Conservation (phyloP, 2,113 vertebrate genomes). For the Vimba vimba region DNA sequence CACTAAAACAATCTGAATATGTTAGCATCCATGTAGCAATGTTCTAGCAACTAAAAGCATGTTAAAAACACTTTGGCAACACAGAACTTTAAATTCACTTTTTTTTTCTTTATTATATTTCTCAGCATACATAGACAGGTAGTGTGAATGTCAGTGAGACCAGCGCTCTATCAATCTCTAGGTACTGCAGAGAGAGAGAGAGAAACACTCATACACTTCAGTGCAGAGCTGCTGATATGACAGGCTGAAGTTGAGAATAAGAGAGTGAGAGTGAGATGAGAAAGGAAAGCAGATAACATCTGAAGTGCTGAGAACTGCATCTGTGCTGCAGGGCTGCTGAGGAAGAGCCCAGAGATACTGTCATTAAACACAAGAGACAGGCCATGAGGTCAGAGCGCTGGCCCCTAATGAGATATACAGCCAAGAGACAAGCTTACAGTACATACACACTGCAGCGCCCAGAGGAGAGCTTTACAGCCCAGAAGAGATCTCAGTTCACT, state of each 20-base stretch:
- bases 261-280: slow-evolving; percentile 26
- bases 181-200: not conserved
- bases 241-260: slow-evolving; percentile 22
- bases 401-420: not conserved
- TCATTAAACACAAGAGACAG: slow-evolving; percentile 29
- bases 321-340: not conserved
- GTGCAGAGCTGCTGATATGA: slow-evolving; percentile 2
- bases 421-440: not conserved
- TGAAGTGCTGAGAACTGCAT: slow-evolving; percentile 35
- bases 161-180: not conserved
- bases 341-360: slow-evolving; percentile 4
- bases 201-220: slow-evolving; percentile 11
- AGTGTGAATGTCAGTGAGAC: slow-evolving; percentile 37
- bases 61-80: not conserved
- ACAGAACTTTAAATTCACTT: not conserved
- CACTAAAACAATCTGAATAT: not conserved
- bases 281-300: slow-evolving; percentile 23
- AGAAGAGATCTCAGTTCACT: slow-evolving; percentile 7
- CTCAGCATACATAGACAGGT: slow-evolving; percentile 12
- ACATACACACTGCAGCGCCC: slow-evolving; percentile 20
- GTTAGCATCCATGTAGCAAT: not conserved
- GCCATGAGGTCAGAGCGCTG: slow-evolving; percentile 22
- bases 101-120: not conserved
- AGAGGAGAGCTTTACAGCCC: not conserved
- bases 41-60: not conserved